A percentile compares a stretch with the other conserved stretches of the same genome.
These are phyloP conservation scores for Patiria pectinifera DNA, from an alignment of 53 echinoderm and acorn worm genomes.

Conservation along the genomic window DNA sequence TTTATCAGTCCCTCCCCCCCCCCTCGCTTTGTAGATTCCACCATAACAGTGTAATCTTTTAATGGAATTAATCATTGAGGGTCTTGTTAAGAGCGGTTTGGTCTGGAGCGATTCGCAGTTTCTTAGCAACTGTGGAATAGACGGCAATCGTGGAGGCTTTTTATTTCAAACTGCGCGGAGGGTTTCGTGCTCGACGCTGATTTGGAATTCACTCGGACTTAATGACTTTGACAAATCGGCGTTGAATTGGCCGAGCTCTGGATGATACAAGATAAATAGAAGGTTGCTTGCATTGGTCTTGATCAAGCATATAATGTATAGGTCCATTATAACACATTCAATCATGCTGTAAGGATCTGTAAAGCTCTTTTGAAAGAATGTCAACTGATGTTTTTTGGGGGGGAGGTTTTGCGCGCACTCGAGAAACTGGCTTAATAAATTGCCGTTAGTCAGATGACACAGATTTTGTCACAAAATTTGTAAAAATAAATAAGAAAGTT, in stretches of 20 bases:
- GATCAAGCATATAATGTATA: background rate
- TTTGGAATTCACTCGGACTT: background rate
- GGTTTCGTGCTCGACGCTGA: background rate
- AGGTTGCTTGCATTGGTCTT: background rate
- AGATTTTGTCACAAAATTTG: background rate
- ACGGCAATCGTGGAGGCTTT: background rate
- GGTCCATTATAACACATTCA: background rate
- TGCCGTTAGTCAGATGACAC: background rate
- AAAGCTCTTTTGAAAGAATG: too few relatives aligned
- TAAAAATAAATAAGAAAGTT: background rate
- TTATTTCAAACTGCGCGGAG: background rate
- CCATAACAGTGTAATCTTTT: background rate
- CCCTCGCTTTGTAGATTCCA: background rate
- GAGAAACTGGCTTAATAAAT: background rate
- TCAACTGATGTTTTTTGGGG: too few relatives aligned
- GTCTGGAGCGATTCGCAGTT: background rate
- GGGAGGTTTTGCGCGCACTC: background rate
- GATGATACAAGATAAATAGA: background rate
- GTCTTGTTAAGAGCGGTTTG: background rate
- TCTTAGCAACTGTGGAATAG: background rate
- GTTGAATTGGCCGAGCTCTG: background rate
- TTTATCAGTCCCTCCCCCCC: background rate
- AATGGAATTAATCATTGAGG: background rate
- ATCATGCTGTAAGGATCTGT: too few relatives aligned
- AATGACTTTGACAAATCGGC: background rate